Percentiles rank a stretch among this genome's conserved stretches.
Conservation (phyloP, 2,113 vertebrate genomes). For the Chroicocephalus ridibundus region DNA sequence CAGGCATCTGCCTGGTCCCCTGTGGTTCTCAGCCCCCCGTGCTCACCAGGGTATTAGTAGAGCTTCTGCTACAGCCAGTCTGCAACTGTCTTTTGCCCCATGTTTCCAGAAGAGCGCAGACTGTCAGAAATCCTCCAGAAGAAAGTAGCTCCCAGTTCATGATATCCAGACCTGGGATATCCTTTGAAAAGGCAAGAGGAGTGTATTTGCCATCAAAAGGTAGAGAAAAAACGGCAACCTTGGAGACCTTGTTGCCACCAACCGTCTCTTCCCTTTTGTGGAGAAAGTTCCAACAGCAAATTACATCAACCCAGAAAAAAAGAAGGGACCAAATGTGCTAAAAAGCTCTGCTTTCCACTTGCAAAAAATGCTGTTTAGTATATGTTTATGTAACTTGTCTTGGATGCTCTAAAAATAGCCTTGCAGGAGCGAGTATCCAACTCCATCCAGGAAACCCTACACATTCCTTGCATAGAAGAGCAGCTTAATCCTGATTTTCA, state of each 20-base stretch:
- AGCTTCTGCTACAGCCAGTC: background rate
- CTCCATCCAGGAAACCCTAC: conserved; percentile 57
- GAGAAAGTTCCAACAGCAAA: conserved; percentile 31
- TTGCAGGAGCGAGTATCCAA: background rate
- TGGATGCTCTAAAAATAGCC: conserved; percentile 62
- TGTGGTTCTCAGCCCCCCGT: background rate
- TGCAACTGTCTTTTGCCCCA: background rate
- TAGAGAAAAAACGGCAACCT: background rate
- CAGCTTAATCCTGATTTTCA: conserved; percentile 57
- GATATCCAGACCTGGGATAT: background rate
- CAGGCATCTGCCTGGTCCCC: background rate
- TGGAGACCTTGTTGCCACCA: background rate
- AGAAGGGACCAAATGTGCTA: background rate
- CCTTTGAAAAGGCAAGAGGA: conserved; percentile 8
- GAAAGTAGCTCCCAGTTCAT: background rate
- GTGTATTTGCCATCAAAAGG: background rate
- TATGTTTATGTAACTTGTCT: conserved; percentile 54
- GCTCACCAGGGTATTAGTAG: background rate
- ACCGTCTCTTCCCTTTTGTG: background rate
- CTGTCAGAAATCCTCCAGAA: background rate
- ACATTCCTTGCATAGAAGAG: conserved; percentile 58
- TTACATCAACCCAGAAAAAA: conserved; percentile 21
- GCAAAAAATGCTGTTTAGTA: conserved; percentile 18
- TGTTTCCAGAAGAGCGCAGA: background rate
- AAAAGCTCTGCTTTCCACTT: background rate